Percentiles rank a stretch among this genome's conserved stretches.
These are phyloP conservation scores for Trissoscelio sp. DNA, from an alignment of 2,888 invertebrate genomes.

Conservation along the genomic window DNA sequence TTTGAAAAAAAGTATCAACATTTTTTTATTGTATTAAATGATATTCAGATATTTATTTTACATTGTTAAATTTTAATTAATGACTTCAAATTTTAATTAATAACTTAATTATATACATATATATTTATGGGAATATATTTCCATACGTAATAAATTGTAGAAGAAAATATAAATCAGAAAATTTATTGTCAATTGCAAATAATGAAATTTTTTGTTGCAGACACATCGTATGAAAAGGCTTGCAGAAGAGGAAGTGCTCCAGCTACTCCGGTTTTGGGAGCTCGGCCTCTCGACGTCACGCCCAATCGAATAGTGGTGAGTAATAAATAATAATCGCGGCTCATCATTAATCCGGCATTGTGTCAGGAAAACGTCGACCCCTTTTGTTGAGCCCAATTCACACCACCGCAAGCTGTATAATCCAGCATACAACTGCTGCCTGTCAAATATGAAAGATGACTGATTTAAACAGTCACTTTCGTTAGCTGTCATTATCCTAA, in stretches of 20 bases:
- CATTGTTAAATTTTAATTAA: no score
- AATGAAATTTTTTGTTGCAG: constrained; percentile 86
- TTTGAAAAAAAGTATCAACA: no score
- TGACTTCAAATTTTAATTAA: no score
- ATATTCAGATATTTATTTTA: no score
- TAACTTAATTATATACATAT: no score
- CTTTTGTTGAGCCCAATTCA: constrained; percentile 15
- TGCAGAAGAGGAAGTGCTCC: constrained; percentile 93
- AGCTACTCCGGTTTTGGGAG: constrained; percentile 91
- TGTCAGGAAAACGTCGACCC: constrained; percentile 15
- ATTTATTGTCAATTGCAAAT: background rate
- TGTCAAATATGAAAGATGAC: constrained; percentile 45
- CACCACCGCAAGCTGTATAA: constrained; percentile 12
- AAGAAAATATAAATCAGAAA: no score
- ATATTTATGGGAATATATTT: no score
- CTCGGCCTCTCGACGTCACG: constrained; percentile 87
- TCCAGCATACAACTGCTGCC: constrained; percentile 7
- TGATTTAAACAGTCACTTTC: constrained; percentile 44
- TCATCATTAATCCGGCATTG: constrained; percentile 43
- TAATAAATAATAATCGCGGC: constrained; percentile 70
- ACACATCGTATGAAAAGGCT: constrained; percentile 96
- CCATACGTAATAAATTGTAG: no score
- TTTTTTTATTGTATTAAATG: no score
- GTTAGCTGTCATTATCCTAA: constrained; percentile 32
- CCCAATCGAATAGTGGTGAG: constrained; percentile 92